A percentile compares a stretch with the other conserved stretches of the same genome.
phyloP scores from a whole-genome alignment of 2,113 vertebrate species.

The Colossoma macropomum region DNA sequence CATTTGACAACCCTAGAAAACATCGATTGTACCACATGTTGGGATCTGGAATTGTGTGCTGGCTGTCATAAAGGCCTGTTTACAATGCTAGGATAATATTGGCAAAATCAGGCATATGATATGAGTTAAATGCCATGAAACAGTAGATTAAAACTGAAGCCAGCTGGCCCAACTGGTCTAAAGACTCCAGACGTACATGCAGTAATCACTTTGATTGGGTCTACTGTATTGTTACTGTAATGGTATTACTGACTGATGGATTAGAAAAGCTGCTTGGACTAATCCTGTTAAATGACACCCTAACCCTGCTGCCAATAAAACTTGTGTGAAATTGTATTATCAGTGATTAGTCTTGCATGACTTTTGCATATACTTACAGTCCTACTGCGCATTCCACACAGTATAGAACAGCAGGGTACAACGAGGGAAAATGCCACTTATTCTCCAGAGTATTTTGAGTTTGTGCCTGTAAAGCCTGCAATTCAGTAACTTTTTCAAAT shows the following conservation, averaged over 20 bases:
- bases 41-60: background rate
- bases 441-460: no score
- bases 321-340: slow-evolving; percentile 29
- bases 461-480: background rate
- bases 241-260: slow-evolving; percentile 37
- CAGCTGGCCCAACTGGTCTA: background rate
- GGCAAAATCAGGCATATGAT: background rate
- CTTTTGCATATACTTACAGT: slow-evolving; percentile 23
- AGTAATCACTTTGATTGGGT: slow-evolving; percentile 22
- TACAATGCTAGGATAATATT: background rate
- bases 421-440: no score
- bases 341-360: slow-evolving; percentile 33
- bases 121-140: background rate
- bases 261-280: slow-evolving; percentile 20
- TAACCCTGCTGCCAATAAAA: slow-evolving; percentile 30
- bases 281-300: slow-evolving; percentile 34
- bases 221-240: slow-evolving; percentile 27
- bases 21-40: background rate
- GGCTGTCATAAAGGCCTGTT: background rate
- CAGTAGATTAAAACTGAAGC: slow-evolving; percentile 12
- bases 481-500: background rate
- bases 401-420: background rate
- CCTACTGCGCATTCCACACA: background rate
- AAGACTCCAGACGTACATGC: background rate
- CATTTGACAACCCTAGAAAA: no score